Evolutionary conservation across 2,888 invertebrate species (phyloP).

Genomic region (Tetragonula carbonaria): DNA sequence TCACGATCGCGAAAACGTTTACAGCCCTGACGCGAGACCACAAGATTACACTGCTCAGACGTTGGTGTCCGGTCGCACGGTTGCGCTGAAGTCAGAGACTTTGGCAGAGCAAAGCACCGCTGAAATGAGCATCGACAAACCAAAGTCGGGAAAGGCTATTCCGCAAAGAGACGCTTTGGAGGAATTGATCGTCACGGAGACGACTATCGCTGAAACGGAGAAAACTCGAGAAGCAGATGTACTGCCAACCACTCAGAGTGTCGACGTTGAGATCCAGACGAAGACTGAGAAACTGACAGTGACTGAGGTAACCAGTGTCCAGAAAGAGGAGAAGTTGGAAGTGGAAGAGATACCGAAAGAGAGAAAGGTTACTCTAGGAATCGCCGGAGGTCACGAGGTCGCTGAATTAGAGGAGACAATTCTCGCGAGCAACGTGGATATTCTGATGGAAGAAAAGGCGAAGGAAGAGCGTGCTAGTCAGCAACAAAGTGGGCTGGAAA

Average conservation of each 20-base stretch:
- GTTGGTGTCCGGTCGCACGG: constrained; percentile 84
- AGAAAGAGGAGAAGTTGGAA: constrained; percentile 75
- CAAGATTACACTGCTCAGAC: constrained; percentile 77
- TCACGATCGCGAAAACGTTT: constrained; percentile 79
- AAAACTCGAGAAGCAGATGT: constrained; percentile 84
- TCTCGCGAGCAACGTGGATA: constrained; percentile 71
- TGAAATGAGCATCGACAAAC: constrained; percentile 72
- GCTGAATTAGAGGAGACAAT: constrained; percentile 79
- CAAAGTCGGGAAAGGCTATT: constrained; percentile 79
- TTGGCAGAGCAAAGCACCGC: constrained; percentile 69
- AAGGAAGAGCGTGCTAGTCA: constrained; percentile 74
- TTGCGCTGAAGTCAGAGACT: constrained; percentile 84
- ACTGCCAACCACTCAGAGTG: constrained; percentile 77
- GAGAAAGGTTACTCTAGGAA: constrained; percentile 69
- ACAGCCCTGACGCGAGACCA: constrained; percentile 72
- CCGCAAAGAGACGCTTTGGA: constrained; percentile 85
- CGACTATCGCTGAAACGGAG: constrained; percentile 84
- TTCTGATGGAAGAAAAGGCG: constrained; percentile 81
- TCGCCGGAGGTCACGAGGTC: constrained; percentile 77
- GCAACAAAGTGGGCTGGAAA: constrained; percentile 83
- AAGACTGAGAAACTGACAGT: constrained; percentile 76
- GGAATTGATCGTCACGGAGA: constrained; percentile 83
- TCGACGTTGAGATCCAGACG: constrained; percentile 75
- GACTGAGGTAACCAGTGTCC: constrained; percentile 75
- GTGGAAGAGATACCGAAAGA: constrained; percentile 70